Evolutionary conservation across 2,888 invertebrate genomes (phyloP), one percentile per base, ranked within the genome.

Genomic region (Anthrax anthrax): DNA sequence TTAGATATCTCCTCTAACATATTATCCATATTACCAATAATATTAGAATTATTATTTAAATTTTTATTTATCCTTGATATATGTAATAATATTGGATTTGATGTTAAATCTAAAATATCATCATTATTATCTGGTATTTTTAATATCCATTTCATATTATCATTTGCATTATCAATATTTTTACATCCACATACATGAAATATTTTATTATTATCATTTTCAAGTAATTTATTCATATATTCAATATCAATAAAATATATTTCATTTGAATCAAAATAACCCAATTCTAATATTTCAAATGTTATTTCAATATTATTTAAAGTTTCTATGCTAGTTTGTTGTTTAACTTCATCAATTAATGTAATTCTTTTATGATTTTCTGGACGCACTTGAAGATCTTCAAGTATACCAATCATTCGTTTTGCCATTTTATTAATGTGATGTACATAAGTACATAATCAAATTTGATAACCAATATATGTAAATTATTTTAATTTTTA

Each of bases 281-380:
- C 34, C 13, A 49, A 34, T 46, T 47, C 49, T 1, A 42, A 14
- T 6, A 49, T 38, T 27, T 47, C 46, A 2, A 49, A 18, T 10
- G 4, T 41, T 37, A 47, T 32, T 10, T 41, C 19, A 4, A 42
- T 18, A 9, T 34, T 9, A 8, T 48, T 19, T 16, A 1, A 1
- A 17, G 17, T n/a, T 23, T 27, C 23, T 8, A 27, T 27, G 9
- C 8, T 5, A 3, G 12, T 12, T 5, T 8, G 29, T 32, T 2
- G 3, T 12, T 32, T 9, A 4, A 3, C 29, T 2, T 32, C 29
- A 32, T 9, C 12, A 12, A 9, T 3, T 32, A 32, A 32, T 32
- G 29, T 32, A 12, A 32, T 32, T 12, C 29, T 9, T 12, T 32
- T 32, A 12, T 12, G 3, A 12, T 12, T 12, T 12, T 32, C 29